Percentiles rank a stretch among this genome's conserved stretches.
Conservation (phyloP, 2,113 vertebrate species). For the Elephantulus edwardii region DNA sequence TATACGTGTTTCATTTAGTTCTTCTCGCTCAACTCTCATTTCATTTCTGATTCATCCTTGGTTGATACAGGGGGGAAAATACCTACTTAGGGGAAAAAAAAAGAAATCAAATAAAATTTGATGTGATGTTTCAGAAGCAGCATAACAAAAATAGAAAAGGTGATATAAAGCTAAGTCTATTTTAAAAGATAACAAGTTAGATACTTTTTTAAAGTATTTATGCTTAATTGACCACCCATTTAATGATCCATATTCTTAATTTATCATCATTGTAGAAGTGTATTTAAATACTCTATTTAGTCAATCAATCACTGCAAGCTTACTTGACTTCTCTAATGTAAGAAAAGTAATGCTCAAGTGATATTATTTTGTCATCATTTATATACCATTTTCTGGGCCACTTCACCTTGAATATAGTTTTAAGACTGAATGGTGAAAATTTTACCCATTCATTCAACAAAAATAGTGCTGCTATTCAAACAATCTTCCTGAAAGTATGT, state of each 20-base stretch:
- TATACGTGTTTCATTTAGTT: conserved; percentile 39
- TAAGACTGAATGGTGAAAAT: background rate
- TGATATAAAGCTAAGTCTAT: background rate
- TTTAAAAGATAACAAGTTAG: background rate
- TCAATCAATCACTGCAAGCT: background rate
- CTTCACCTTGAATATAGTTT: background rate
- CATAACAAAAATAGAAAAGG: background rate
- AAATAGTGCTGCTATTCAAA: background rate
- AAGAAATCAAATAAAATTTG: background rate
- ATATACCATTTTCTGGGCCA: background rate
- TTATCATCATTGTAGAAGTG: background rate
- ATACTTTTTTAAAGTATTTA: background rate
- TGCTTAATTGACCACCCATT: background rate
- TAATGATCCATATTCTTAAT: background rate
- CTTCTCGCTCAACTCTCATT: background rate
- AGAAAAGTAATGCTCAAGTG: background rate
- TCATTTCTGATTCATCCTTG: background rate
- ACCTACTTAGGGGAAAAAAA: background rate
- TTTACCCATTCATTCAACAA: background rate
- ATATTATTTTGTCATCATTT: background rate
- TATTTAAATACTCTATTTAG: background rate
- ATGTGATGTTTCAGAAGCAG: background rate
- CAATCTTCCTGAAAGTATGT: background rate
- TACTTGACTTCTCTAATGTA: background rate
- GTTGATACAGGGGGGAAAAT: background rate